Conservation (phyloP, 2,888 invertebrate genomes). For the Lycaena phlaeas region DNA sequence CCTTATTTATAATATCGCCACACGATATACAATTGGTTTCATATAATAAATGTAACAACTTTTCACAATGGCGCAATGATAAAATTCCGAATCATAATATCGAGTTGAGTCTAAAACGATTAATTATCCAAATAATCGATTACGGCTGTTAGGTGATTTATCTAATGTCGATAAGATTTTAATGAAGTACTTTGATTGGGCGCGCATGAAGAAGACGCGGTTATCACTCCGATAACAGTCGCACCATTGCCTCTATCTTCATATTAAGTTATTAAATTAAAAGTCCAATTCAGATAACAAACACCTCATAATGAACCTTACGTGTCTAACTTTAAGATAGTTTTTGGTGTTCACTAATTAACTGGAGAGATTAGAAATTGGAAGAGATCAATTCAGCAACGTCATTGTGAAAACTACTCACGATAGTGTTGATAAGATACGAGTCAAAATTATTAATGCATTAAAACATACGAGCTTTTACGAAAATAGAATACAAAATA, state of each 20-base stretch:
- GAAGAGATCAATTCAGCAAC: slow-evolving; percentile 69
- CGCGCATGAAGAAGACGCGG: slow-evolving; percentile 54
- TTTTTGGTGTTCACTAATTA: slow-evolving; percentile 28
- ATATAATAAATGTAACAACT: no score
- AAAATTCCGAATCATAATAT: no score
- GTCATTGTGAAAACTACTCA: slow-evolving; percentile 67
- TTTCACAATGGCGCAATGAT: slow-evolving; percentile 4
- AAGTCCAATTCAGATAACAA: slow-evolving; percentile 37
- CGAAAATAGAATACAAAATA: no score
- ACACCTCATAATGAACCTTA: slow-evolving; percentile 36
- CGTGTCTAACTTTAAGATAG: slow-evolving; percentile 21
- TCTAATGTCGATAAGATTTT: slow-evolving; percentile 72
- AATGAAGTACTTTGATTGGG: slow-evolving; percentile 74
- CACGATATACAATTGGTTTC: no score
- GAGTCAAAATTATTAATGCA: slow-evolving; percentile 29
- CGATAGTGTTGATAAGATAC: slow-evolving; percentile 71
- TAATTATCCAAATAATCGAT: slow-evolving; percentile 73
- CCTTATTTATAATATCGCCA: no score
- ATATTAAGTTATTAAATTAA: slow-evolving; percentile 72
- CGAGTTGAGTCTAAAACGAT: slow-evolving; percentile 54
- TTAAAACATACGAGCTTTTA: no score
- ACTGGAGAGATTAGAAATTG: slow-evolving; percentile 71
- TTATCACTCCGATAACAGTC: slow-evolving; percentile 60
- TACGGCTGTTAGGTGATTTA: slow-evolving; percentile 70
- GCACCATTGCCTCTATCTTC: slow-evolving; percentile 61